Conservation (phyloP, 2,797 vertebrate species). For the Sebastes baramenuke region DNA sequence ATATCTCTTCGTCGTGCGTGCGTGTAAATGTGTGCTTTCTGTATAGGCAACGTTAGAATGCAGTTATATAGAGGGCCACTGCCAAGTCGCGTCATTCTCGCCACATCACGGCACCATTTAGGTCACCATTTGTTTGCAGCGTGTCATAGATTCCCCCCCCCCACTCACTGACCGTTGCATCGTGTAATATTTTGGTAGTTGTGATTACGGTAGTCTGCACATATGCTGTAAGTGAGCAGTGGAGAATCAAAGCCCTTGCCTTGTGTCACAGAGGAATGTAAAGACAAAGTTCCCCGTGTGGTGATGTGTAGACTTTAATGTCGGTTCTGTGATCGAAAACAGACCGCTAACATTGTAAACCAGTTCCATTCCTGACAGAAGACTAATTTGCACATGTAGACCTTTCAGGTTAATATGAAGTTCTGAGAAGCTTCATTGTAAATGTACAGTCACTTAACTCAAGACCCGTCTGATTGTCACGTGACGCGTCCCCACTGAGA, state of each 20-base stretch:
- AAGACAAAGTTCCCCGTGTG: not conserved
- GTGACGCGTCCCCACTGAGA: conserved; percentile 40
- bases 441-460: conserved; percentile 64
- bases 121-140: conserved; percentile 24
- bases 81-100: conserved; percentile 43
- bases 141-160: conserved; percentile 1
- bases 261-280: conserved; percentile 31
- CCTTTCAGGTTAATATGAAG: conserved; percentile 67
- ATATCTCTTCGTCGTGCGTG: conserved; percentile 46
- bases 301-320: conserved; percentile 2
- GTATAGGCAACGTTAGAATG: conserved; percentile 64
- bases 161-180: conserved; percentile 24
- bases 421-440: conserved; percentile 59
- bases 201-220: conserved; percentile 47
- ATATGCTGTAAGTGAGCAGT: conserved; percentile 32
- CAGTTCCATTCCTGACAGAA: conserved; percentile 49
- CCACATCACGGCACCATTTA: conserved; percentile 37
- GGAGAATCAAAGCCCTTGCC: conserved; percentile 33
- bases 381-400: conserved; percentile 75
- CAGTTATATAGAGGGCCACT: conserved; percentile 53
- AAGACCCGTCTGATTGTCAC: conserved; percentile 50
- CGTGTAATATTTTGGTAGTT: conserved; percentile 48
- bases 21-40: conserved; percentile 60
- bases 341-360: conserved; percentile 32
- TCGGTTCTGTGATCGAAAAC: conserved; percentile 39